Evolutionary conservation across 1,140 invertebrate species (phyloP), one percentile per base, ranked within the genome.

Genomic region (Drosophila azteca): DNA sequence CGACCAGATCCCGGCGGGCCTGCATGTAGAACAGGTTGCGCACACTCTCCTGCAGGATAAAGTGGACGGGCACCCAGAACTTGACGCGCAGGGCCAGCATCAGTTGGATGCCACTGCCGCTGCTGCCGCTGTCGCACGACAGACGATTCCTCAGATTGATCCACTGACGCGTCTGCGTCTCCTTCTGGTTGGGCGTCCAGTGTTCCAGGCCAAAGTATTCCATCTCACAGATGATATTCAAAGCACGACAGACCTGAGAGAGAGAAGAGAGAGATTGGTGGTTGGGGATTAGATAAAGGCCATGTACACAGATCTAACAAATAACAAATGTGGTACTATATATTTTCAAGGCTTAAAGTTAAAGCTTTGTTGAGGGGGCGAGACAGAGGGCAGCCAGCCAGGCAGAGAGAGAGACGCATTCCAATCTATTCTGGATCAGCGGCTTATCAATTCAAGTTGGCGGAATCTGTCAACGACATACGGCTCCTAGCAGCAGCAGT

Each of bases 31-130:
- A 97, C 84, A 96, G 94, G 91, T 97, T 95, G 57, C 96, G 94
- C 17, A 96, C 97, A 13, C 95, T 94, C 87, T 97, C 96, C 92
- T 97, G 96, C 45, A 97, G 94, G 52, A 98, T 93, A 61, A 95
- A 94, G 93, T 97, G 96, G 9, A 97, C 97, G 2, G 96, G 96
- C 43, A 98, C 96, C 96, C 96, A 97, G 93, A 97, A 97, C 91
- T 98, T 97, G 22, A 96, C 96, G 83, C 92, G 95, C 75, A 93
- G 93, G 85, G 93, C 96, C 91, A 95, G 92, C 53, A 93, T 91
- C 54, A 92, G 58, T 11, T 93, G 93, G 13, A 93, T 92, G 53
- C 93, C 93, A 44, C 85, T 95, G 84, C 88, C 94, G 92, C 78
- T 94, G 94, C 76, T 93, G 93, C 76, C 93, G 90, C 51, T 93